Evolutionary conservation across 2,888 invertebrate genomes (phyloP).

Genomic region (Mesorhabditis belari): DNA sequence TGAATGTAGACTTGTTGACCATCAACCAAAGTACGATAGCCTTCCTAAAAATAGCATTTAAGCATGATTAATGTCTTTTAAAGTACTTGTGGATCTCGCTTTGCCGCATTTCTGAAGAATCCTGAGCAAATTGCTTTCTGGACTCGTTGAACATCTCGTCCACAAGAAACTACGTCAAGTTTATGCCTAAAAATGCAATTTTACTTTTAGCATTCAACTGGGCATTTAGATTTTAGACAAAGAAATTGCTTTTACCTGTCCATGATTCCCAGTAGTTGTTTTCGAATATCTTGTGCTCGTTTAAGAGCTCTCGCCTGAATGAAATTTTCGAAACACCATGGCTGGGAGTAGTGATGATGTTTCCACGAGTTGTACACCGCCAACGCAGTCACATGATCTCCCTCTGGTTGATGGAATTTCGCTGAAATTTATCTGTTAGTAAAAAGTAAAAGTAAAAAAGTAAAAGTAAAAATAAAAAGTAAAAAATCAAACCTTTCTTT

Average conservation of each 20-base stretch:
- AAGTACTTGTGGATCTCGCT: conserved; percentile 82
- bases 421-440: no score
- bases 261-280: conserved; percentile 70
- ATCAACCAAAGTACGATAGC: conserved; percentile 90
- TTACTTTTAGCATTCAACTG: background rate
- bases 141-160: conserved; percentile 84
- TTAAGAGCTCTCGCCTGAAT: conserved; percentile 93
- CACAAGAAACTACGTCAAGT: conserved; percentile 90
- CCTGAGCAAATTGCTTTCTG: conserved; percentile 96
- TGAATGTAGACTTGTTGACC: conserved; percentile 93
- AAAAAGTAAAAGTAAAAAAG: no score
- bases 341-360: conserved; percentile 95
- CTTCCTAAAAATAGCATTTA: conserved; percentile 63
- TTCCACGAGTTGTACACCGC: conserved; percentile 99
- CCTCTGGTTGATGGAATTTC: conserved; percentile 96
- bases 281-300: conserved; percentile 84
- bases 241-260: conserved; percentile 48
- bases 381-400: conserved; percentile 91
- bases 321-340: conserved; percentile 99
- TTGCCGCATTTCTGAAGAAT: conserved; percentile 92
- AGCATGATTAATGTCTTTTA: background rate
- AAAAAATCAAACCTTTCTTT: no score
- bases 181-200: conserved; percentile 67
- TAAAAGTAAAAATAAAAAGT: no score
- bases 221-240: no score